Percentiles rank a stretch among this genome's conserved stretches.
These are phyloP conservation scores for Brachyistius frenatus DNA, from an alignment of 2,113 vertebrate genomes.

Conservation along the genomic window DNA sequence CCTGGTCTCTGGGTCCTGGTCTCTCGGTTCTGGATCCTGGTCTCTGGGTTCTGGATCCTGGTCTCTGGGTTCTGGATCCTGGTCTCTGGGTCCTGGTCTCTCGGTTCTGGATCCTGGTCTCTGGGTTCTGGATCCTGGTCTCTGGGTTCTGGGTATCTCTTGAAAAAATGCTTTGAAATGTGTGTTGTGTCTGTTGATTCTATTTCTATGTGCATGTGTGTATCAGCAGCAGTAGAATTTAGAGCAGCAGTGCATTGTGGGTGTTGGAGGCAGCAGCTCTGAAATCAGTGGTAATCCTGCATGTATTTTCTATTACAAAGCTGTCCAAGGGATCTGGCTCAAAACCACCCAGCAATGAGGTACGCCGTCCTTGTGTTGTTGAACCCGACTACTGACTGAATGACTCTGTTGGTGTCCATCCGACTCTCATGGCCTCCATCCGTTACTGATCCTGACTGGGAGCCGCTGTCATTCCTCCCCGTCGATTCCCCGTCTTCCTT, in stretches of 20 bases:
- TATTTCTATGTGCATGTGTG: no score
- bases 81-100: no score
- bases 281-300: constrained; percentile 66
- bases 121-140: no score
- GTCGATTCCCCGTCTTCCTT: constrained; percentile 22
- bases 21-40: no score
- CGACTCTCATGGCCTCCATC: constrained; percentile 56
- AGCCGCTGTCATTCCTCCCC: constrained; percentile 31
- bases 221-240: no score
- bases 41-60: no score
- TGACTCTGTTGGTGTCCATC: constrained; percentile 51
- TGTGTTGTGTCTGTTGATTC: no score
- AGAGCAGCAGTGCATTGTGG: not conserved
- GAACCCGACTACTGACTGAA: constrained; percentile 55
- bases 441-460: constrained; percentile 56
- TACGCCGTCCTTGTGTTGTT: constrained; percentile 73
- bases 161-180: no score
- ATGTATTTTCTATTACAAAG: constrained; percentile 84
- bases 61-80: no score
- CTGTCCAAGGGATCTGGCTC: constrained; percentile 83
- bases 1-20: no score
- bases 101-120: no score
- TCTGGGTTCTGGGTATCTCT: no score
- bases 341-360: constrained; percentile 83
- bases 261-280: not conserved